These are phyloP conservation scores for Halictus ligatus DNA, from an alignment of 2,888 invertebrate species.

Conservation along the genomic window DNA sequence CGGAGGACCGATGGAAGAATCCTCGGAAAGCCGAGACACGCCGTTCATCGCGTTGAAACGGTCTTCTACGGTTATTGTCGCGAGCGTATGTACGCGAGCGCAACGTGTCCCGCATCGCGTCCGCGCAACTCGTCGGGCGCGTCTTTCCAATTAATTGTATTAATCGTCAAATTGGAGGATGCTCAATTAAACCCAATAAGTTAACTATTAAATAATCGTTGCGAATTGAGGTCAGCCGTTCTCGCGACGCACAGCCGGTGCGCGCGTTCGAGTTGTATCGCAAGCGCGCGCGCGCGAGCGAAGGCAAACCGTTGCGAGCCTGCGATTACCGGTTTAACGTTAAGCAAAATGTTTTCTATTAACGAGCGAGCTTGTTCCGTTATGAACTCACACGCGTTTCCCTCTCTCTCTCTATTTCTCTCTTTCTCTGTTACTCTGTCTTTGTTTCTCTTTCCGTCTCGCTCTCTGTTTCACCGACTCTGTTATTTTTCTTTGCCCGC, in stretches of 20 bases:
- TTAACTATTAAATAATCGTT: slow-evolving; percentile 84
- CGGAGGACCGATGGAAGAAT: background rate
- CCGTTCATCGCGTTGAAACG: background rate
- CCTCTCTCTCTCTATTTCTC: background rate
- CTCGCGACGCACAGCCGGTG: slow-evolving; percentile 62
- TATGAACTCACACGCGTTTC: slow-evolving; percentile 21
- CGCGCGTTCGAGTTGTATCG: slow-evolving; percentile 38
- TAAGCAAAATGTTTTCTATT: slow-evolving; percentile 53
- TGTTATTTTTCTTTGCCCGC: slow-evolving; percentile 46
- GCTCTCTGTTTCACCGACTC: background rate
- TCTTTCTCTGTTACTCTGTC: background rate
- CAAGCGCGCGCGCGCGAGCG: no score
- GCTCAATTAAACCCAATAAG: slow-evolving; percentile 84
- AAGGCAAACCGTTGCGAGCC: slow-evolving; percentile 29
- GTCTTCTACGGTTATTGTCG: slow-evolving; percentile 1
- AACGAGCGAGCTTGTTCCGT: slow-evolving; percentile 52
- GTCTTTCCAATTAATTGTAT: slow-evolving; percentile 84
- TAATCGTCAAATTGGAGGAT: slow-evolving; percentile 84
- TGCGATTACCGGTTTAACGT: slow-evolving; percentile 47
- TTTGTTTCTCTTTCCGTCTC: background rate
- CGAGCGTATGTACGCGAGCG: background rate
- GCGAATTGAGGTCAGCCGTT: slow-evolving; percentile 83
- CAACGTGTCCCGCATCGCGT: slow-evolving; percentile 48
- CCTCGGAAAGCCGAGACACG: background rate
- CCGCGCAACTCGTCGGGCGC: slow-evolving; percentile 14